Conservation (phyloP, 2,888 invertebrate genomes). For the Digitonthophagus gazella region DNA sequence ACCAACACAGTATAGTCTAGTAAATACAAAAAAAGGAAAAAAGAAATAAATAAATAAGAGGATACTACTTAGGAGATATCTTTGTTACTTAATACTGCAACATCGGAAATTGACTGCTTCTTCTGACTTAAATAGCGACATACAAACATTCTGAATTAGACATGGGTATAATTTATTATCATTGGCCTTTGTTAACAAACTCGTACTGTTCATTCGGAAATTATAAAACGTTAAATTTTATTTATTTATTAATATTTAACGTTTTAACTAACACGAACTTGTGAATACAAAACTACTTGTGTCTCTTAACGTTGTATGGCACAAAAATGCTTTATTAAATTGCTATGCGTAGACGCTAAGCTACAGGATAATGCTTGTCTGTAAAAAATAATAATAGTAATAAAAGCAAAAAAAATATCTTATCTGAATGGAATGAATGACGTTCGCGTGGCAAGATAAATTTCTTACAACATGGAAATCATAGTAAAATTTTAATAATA, state of each 20-base stretch:
- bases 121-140: conserved; percentile 1
- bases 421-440: conserved; percentile 10
- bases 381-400: neutral
- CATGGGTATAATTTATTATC: neutral
- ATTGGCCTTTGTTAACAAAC: neutral
- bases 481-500: neutral
- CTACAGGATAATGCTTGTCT: neutral
- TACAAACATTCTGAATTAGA: neutral
- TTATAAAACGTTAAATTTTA: neutral
- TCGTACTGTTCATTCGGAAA: too few species aligned
- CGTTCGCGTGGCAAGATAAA: neutral
- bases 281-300: neutral
- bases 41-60: conserved; percentile 20
- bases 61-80: conserved; percentile 13
- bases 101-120: conserved; percentile 18
- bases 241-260: too few species aligned
- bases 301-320: conserved; percentile 9
- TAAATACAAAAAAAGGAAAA: neutral
- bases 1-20: conserved; percentile 15
- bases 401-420: neutral
- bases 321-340: conserved; percentile 7
- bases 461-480: neutral
- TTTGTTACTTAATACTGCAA: conserved; percentile 16
- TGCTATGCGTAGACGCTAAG: neutral
- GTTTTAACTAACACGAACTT: neutral